Base-by-base conservation (phyloP, 2,113 vertebrate genomes). In the Galemys pyrenaicus region DNA sequence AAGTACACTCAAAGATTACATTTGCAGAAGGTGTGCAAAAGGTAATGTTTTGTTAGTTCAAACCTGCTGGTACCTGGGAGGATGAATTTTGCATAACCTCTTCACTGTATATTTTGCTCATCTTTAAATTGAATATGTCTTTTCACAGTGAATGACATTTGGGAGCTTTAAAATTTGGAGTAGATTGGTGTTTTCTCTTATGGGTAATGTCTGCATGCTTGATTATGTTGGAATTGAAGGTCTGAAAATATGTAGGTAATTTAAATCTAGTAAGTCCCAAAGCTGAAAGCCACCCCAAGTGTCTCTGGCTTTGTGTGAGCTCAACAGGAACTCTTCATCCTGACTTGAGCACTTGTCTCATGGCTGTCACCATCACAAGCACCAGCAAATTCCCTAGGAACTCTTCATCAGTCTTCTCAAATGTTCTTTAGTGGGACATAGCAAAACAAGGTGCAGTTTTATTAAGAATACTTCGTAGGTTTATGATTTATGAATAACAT, bases 401-500 rank as follows among this genome's bases (percentile, higher is more conserved):
- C n/a, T 58, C 32, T 84, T 88, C 8, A 84, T 17, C 12, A 58
- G 0, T 54, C 26, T 28, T 82, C 39, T 37, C 54, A 89, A 75
- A 62, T 79, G 64, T 17, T 54, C 20, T 80, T 92, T 71, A 87
- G 46, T 56, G 64, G 78, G 77, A 60, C n/a, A 73, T 75, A 46
- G 46, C 19, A 84, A 82, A 92, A 46, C 2, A 26, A 92, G 28
- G 6, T 70, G 8, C 26, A 49, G 9, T 62, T 94, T 74, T 84
- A 54, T 79, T 54, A 83, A 28, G 58, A 77, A 68, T 12, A 68
- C 30, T 58, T 17, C 39, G 5, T 71, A 0, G 22, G 22, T 68
- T 93, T 96, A 85, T 49, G 75, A 65, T 81, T 92, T 85, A 81
- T 78, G 65, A 91, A 79, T 95, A 74, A 90, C 54, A 83, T 92